Evolutionary conservation across 92 coral and sea anemone species (phyloP).

Genomic region (Muricea muricata): DNA sequence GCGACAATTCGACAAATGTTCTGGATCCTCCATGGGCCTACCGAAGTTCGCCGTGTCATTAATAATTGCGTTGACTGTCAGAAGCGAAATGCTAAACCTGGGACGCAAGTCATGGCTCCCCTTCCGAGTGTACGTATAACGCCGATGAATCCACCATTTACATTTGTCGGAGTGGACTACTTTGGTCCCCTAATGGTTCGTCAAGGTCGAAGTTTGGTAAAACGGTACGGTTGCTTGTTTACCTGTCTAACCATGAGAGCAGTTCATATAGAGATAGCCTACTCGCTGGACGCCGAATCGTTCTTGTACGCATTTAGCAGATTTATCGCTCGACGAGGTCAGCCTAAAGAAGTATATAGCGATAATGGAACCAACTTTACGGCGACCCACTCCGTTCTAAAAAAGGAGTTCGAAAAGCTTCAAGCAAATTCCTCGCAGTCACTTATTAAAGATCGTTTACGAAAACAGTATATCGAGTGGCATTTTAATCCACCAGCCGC

Average conservation of each 20-base stretch:
- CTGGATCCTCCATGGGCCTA: background rate
- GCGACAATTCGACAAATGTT: background rate
- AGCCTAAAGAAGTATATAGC: background rate
- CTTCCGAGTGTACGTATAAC: background rate
- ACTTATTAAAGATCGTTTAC: background rate
- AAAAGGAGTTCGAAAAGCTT: background rate
- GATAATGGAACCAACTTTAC: slow-evolving; percentile 1
- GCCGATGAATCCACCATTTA: background rate
- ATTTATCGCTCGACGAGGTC: background rate
- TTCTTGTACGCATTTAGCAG: background rate
- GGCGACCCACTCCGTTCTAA: background rate
- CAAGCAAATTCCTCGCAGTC: background rate
- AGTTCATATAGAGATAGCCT: background rate
- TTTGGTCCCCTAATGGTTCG: background rate
- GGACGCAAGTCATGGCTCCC: background rate
- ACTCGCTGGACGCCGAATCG: background rate
- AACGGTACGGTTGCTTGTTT: background rate
- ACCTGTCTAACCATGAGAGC: slow-evolving; percentile 1
- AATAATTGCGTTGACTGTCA: background rate
- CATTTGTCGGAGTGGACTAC: background rate
- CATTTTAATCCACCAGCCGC: background rate
- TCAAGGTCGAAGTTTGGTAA: background rate
- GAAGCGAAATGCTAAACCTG: background rate
- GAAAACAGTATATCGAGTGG: background rate
- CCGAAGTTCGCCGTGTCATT: background rate